Conservation (phyloP, 2,888 invertebrate genomes). For the Dryadula phaetusa region DNA sequence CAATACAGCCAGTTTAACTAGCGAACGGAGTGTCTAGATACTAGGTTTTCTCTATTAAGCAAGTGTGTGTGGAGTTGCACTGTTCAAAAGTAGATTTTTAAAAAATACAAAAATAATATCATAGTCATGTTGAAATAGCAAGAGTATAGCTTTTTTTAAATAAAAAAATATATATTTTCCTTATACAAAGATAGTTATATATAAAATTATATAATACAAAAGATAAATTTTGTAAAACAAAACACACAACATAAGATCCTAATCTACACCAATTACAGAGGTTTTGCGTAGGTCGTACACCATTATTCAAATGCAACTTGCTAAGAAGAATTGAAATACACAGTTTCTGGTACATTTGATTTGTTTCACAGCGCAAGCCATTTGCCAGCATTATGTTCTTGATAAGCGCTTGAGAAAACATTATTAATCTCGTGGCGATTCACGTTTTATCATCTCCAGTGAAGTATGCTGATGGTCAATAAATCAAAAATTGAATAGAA, state of each 20-base stretch:
- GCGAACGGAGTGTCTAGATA: no score
- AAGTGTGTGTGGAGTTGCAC: no score
- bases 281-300: constrained; percentile 37
- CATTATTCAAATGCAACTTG: constrained; percentile 38
- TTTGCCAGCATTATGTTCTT: constrained; percentile 71
- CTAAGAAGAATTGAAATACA: constrained; percentile 34
- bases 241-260: constrained; percentile 27
- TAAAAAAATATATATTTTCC: no score
- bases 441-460: constrained; percentile 76
- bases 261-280: constrained; percentile 38
- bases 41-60: no score
- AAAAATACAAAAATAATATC: no score
- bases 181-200: no score
- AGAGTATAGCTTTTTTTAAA: no score
- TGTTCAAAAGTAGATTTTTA: no score
- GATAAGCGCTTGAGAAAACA: constrained; percentile 67
- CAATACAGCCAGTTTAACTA: no score
- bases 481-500: constrained; percentile 62
- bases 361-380: constrained; percentile 60
- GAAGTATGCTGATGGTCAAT: constrained; percentile 62
- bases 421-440: constrained; percentile 71
- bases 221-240: constrained; percentile 24
- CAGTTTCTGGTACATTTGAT: constrained; percentile 49
- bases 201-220: background rate
- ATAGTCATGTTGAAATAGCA: no score